Evolutionary conservation across 2,888 invertebrate species (phyloP), one percentile per base, ranked within the genome.

Genomic region (Dicranocentrus wangi): DNA sequence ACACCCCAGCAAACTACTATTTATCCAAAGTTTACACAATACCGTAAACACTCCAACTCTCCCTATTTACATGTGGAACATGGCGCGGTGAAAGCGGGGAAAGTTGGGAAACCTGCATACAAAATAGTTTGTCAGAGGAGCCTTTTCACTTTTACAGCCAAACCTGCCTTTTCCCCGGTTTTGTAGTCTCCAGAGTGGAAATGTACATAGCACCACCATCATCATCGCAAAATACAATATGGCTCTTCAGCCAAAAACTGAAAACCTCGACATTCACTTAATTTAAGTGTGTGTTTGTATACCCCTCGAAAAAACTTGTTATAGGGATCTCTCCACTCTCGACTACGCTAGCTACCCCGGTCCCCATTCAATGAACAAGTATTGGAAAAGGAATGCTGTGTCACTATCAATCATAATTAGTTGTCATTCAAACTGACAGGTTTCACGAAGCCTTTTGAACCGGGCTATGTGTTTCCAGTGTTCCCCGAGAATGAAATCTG

Each of bases 341-440:
- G 13, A 39, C 39, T 13, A 39, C 13, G 39, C 39, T 39, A 8
- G 17, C 19, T 27, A 15, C 32, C 42, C 19, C 2, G 32, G 17
- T 47, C 47, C 25, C 23, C 23, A 65, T 28, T 75, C 28, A 27
- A 43, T 53, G 75, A 53, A 27, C 25, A 32, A 19, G 76, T 47
- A 73, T 81, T 70, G 76, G 76, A 81, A 60, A 76, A 80, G 76
- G 83, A 83, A 82, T 82, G 80, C 71, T 80, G 76, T 83, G 83
- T 84, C 84, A 82, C 83, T 84, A 86, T 86, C 85, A 86, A 86
- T 86, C 85, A 85, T 86, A 86, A 86, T 86, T 86, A 82, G 84
- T 82, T 84, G 84, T 84, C 85, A 85, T 84, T 84, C 82, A 79
- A 81, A 83, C 75, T 85, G 83, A 83, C 84, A 84, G 80, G 68